phyloP scores from a whole-genome alignment of 2,113 vertebrate species.

The Sprattus sprattus region DNA sequence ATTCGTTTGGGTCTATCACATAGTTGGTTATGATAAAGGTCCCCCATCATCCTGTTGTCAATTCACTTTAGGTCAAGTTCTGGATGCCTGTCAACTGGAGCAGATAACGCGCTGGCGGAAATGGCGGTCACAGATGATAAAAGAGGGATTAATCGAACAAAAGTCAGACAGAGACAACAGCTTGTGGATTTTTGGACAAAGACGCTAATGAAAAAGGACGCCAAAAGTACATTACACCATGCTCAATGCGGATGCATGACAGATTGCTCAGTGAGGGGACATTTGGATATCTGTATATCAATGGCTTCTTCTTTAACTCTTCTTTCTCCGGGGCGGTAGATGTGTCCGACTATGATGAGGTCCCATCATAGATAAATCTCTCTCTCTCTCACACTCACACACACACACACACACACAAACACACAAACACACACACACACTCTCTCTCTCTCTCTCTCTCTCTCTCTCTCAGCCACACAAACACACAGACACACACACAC shows the following conservation, averaged over 20 bases:
- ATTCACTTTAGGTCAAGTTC: constrained; percentile 10
- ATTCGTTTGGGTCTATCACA: neutral
- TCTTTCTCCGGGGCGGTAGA: neutral
- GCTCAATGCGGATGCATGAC: constrained; percentile 19
- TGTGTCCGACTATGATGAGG: neutral
- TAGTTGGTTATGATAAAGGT: neutral
- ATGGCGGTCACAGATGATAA: constrained; percentile 20
- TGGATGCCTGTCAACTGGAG: neutral
- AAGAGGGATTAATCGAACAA: constrained; percentile 17
- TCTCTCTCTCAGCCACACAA: neutral
- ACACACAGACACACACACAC: neutral
- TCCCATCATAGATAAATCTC: neutral
- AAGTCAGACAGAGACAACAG: constrained; percentile 20
- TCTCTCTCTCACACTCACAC: neutral
- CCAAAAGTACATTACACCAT: constrained; percentile 5
- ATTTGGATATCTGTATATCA: constrained; percentile 52
- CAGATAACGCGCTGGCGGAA: constrained; percentile 10
- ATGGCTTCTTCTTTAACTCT: constrained; percentile 42
- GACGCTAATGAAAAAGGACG: constrained; percentile 15
- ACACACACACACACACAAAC: neutral
- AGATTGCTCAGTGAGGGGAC: constrained; percentile 45
- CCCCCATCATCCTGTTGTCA: neutral
- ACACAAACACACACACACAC: neutral
- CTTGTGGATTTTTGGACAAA: constrained; percentile 13
- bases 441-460: neutral